These are phyloP conservation scores for Oikopleura albicans DNA, from an alignment of 23 tunicate species.

Conservation along the genomic window DNA sequence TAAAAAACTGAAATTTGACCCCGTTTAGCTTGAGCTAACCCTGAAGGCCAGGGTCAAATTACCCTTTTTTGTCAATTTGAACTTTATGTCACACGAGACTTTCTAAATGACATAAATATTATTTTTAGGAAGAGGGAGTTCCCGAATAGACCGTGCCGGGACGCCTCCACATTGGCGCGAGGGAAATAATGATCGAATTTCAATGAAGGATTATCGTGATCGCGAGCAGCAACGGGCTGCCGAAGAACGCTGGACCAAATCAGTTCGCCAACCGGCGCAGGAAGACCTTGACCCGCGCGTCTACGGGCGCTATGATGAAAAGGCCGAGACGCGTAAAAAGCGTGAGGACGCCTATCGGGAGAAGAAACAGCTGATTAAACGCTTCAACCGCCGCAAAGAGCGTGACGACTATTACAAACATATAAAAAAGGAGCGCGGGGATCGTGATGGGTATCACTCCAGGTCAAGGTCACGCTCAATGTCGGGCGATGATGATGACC, in stretches of 20 bases:
- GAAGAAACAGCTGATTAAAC: neutral
- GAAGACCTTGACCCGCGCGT: constrained; percentile 6
- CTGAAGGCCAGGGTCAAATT: too few species aligned
- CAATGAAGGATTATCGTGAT: neutral
- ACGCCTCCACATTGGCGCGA: constrained; percentile 99
- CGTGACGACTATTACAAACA: neutral
- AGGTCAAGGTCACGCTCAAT: neutral
- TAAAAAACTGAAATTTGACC: too few species aligned
- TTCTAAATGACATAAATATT: neutral
- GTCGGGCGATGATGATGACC: too few species aligned
- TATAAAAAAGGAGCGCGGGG: neutral
- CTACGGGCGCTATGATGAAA: constrained; percentile 15
- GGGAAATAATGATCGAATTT: constrained; percentile 18
- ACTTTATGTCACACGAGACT: neutral
- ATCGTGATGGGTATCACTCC: neutral
- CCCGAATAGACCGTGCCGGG: neutral
- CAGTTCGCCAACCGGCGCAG: neutral
- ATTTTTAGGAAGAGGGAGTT: neutral
- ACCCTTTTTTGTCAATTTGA: neutral
- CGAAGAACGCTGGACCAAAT: constrained; percentile 16
- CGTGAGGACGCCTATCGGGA: neutral
- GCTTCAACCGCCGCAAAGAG: neutral
- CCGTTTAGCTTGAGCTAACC: too few species aligned
- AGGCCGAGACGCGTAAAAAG: neutral
- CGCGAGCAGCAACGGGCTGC: constrained; percentile 1